Base-by-base conservation (phyloP, 2,888 invertebrate genomes). In the Eupithecia subfuscata region DNA sequence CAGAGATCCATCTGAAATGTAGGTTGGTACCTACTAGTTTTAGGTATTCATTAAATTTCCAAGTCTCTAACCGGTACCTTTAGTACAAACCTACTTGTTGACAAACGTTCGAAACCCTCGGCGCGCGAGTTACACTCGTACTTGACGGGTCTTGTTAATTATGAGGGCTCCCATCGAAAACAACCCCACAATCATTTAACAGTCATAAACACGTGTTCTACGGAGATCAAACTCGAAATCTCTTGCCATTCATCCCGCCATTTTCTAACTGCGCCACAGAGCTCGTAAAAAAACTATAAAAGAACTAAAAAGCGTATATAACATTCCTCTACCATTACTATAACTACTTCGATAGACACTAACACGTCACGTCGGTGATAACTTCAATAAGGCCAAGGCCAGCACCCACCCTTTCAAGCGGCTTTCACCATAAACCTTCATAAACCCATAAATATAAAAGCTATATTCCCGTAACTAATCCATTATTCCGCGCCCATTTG, bases 401-500 rank as follows among this genome's bases (percentile, higher is more conserved):
- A 69, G 5, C 67, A 22, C 60, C 8, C 45, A 43, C 69, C 45
- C 69, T 69, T 64, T 69, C 37, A 22, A 16, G 25, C 7, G 22
- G 63, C 34, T 75, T 70, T 70, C 37, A 43, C 70, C 43, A 56
- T 56, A 43, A 69, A 56, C 69, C 64, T 70, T 73, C 68, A 67
- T 52, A 69, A 64, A 63, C 60, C 45, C 45, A 37, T 25, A 1
- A 14, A 60, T 25, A 73, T 64, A 71, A 72, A 71, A 77, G 48
- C 43, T 40, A 67, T 70, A 74, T 76, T 69, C 74, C 76, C 70
- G 52, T 67, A 69, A 63, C 48, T 73, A 75, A 75, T 75, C 52
- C 70, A 71, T 60, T 82, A 87, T 85, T 84, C 85, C 71, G 79
- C 72, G 77, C 82, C 80, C 81, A 77, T 79, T 67, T 78, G 85